Percentiles rank a stretch among this genome's conserved stretches.
Conservation (phyloP, 2,113 vertebrate species). For the Willisornis vidua region DNA sequence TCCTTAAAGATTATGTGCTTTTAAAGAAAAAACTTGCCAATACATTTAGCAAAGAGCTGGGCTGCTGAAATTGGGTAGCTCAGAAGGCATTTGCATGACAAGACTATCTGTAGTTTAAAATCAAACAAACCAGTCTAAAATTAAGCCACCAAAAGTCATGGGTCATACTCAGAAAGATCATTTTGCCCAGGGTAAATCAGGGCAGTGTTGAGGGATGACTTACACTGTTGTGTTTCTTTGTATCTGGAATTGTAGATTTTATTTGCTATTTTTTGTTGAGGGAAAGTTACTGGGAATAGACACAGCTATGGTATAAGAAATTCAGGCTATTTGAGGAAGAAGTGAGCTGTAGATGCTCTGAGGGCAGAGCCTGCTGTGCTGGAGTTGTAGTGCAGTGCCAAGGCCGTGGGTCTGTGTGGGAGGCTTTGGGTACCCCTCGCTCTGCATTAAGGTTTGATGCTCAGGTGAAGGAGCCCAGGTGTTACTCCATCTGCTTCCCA, state of each 20-base stretch:
- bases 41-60: background rate
- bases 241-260: background rate
- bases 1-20: background rate
- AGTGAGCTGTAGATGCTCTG: background rate
- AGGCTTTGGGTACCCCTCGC: background rate
- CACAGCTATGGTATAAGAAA: background rate
- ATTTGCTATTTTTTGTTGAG: background rate
- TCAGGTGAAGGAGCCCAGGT: background rate
- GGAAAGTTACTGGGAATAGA: background rate
- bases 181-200: background rate
- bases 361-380: background rate
- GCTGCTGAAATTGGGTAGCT: background rate
- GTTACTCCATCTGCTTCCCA: background rate
- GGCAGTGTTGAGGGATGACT: background rate
- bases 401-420: background rate
- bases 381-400: background rate
- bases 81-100: background rate
- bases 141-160: background rate
- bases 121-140: background rate
- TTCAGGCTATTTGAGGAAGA: background rate
- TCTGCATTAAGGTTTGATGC: background rate
- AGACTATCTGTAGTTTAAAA: background rate
- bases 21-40: background rate
- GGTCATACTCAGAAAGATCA: background rate
- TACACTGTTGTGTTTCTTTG: background rate